Conservation (phyloP, 2,888 invertebrate genomes). For the Beris morrisii region DNA sequence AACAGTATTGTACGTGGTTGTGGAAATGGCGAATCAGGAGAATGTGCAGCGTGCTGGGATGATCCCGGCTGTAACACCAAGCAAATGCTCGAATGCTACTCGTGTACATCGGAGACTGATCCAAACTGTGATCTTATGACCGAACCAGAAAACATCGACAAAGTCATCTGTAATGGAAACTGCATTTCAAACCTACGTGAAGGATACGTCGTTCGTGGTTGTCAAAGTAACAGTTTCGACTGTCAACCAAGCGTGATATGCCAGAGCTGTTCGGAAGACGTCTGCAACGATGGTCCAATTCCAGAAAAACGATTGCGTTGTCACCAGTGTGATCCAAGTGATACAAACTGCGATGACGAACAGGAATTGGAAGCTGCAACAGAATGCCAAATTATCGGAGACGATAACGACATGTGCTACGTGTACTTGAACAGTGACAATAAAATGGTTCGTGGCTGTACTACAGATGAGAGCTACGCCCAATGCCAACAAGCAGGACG, state of each 20-base stretch:
- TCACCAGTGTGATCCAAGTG: slow-evolving; percentile 44
- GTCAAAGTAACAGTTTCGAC: slow-evolving; percentile 36
- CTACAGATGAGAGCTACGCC: slow-evolving; percentile 33
- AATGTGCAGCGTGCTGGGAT: slow-evolving; percentile 11
- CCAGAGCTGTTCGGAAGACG: slow-evolving; percentile 44
- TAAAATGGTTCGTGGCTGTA: slow-evolving; percentile 41
- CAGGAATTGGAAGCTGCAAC: not conserved
- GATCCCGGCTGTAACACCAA: slow-evolving; percentile 18
- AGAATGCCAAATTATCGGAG: slow-evolving; percentile 35
- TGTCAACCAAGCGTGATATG: slow-evolving; percentile 38
- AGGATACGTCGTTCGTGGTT: slow-evolving; percentile 47
- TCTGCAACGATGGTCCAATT: slow-evolving; percentile 47
- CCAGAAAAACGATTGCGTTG: slow-evolving; percentile 47
- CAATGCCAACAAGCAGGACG: slow-evolving; percentile 2
- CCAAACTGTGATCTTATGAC: slow-evolving; percentile 29
- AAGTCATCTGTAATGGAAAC: slow-evolving; percentile 15
- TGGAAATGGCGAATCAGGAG: not conserved
- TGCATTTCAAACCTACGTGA: slow-evolving; percentile 15
- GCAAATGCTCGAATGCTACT: slow-evolving; percentile 40
- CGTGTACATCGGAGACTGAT: slow-evolving; percentile 27
- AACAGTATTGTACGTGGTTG: slow-evolving; percentile 13
- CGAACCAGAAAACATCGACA: not conserved
- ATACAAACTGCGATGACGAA: slow-evolving; percentile 34
- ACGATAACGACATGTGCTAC: slow-evolving; percentile 44
- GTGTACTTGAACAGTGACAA: slow-evolving; percentile 43